Percentiles rank a stretch among this genome's conserved stretches.
phyloP scores from a whole-genome alignment of 2,797 vertebrate species.

The Enteromius unitaeniatus region DNA sequence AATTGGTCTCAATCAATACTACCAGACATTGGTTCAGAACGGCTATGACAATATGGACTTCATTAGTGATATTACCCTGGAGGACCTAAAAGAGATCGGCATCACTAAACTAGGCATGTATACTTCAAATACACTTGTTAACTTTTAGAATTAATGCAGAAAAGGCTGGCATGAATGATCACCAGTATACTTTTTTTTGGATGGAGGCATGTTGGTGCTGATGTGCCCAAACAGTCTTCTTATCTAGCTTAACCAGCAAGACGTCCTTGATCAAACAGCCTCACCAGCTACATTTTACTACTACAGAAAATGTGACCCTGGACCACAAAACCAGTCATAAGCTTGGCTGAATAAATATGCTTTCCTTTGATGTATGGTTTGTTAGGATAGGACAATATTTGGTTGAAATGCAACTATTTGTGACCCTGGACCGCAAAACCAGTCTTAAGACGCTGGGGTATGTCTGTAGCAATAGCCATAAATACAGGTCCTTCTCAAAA shows the following conservation, averaged over 20 bases:
- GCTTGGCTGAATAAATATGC: no score
- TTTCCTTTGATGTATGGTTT: no score
- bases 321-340: no score
- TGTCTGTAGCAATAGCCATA: no score
- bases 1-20: slow-evolving; percentile 95
- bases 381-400: no score
- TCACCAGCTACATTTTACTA: background rate
- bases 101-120: slow-evolving; percentile 93
- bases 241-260: background rate
- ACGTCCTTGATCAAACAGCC: background rate
- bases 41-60: slow-evolving; percentile 99
- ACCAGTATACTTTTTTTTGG: background rate
- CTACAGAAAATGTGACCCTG: background rate
- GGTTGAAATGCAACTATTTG: no score
- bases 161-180: background rate
- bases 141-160: background rate
- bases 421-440: no score
- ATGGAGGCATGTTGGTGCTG: no score
- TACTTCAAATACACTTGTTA: background rate
- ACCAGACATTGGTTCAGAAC: slow-evolving; percentile 95
- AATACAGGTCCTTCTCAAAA: no score
- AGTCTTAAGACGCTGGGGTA: no score
- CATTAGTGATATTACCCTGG: slow-evolving; percentile 95
- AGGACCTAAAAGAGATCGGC: slow-evolving; percentile 97
- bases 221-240: background rate